Evolutionary conservation across 2,797 vertebrate species (phyloP).

Genomic region (Linurgus olivaceus): DNA sequence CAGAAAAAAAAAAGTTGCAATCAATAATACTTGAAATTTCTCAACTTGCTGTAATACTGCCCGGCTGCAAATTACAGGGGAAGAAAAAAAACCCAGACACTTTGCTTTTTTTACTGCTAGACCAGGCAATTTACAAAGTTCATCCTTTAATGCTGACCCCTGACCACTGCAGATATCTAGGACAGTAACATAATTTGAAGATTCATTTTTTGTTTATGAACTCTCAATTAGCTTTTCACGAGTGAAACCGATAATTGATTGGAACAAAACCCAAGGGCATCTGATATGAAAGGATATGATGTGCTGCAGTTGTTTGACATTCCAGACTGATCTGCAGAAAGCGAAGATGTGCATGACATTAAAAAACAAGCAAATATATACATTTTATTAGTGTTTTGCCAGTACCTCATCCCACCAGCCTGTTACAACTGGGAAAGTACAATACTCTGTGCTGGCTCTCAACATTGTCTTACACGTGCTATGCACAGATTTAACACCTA

Average conservation of each 20-base stretch:
- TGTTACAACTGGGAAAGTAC: not conserved
- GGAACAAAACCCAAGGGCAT: not conserved
- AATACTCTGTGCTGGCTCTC: not conserved
- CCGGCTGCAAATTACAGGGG: not conserved
- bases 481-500: not conserved
- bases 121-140: not conserved
- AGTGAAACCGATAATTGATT: not conserved
- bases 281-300: not conserved
- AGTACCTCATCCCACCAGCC: not conserved
- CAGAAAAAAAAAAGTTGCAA: not conserved
- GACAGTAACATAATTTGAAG: not conserved
- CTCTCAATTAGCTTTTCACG: not conserved
- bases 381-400: not conserved
- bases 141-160: not conserved
- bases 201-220: not conserved
- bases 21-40: not conserved
- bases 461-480: not conserved
- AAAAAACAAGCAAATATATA: not conserved
- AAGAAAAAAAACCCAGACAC: fast-evolving
- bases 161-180: not conserved
- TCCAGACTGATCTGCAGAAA: not conserved
- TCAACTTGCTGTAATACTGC: not conserved
- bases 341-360: not conserved
- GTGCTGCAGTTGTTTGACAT: not conserved
- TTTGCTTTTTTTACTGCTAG: not conserved